phyloP scores from a whole-genome alignment of 2,888 invertebrate species.

The Ypsolopha scabrella region DNA sequence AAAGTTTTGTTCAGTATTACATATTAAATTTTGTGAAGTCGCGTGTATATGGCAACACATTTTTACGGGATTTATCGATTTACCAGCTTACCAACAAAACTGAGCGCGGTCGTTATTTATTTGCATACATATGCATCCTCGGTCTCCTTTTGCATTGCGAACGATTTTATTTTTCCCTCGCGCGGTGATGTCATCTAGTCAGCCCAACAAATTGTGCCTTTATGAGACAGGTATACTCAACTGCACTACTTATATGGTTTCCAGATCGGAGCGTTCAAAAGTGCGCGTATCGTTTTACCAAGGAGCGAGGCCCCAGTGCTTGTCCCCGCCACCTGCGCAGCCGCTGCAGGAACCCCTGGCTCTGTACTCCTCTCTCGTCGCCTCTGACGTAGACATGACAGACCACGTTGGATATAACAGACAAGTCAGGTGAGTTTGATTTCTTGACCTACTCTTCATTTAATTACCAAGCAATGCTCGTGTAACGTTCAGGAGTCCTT shows the following conservation, averaged over 20 bases:
- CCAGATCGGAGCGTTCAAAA: conserved; percentile 81
- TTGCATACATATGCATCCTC: no score
- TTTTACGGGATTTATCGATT: no score
- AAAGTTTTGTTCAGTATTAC: no score
- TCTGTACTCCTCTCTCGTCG: conserved; percentile 40
- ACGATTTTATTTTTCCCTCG: no score
- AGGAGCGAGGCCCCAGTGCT: conserved; percentile 81
- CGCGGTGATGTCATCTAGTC: no score
- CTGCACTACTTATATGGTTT: conserved; percentile 24
- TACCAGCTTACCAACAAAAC: no score
- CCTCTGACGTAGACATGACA: conserved; percentile 56
- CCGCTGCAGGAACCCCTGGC: conserved; percentile 52
- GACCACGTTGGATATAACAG: conserved; percentile 70
- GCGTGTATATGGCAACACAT: no score
- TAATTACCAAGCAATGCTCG: no score
- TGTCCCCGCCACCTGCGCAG: conserved; percentile 71
- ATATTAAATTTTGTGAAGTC: no score
- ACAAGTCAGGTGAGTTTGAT: conserved; percentile 73
- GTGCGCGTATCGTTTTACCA: conserved; percentile 88
- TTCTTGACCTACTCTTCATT: not conserved
- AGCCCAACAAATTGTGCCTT: not conserved
- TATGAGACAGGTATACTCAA: not conserved
- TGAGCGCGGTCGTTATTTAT: no score
- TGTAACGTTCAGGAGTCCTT: no score
- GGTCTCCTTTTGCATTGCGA: no score